Base-by-base conservation (phyloP, 2,113 vertebrate genomes). In the Microcebus murinus region DNA sequence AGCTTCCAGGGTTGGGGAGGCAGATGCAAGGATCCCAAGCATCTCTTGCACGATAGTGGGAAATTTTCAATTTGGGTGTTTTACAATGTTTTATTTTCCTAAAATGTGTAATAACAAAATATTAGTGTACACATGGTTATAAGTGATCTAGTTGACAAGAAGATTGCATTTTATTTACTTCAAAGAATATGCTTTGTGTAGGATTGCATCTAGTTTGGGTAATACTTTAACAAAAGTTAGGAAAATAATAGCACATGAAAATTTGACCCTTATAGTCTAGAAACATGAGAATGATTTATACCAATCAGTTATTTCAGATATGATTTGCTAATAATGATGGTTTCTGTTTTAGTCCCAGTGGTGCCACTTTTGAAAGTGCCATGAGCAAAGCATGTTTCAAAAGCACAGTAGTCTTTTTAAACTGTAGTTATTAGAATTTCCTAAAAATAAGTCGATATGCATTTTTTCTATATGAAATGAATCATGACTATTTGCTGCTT, bases 41-140 rank as follows among this genome's bases (percentile, higher is more conserved):
- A 29, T 90, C 85, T 87, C 61, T 89, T 88, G 12, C 8, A 91
- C 79, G 87, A 67, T 59, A 67, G 29, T 96, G 90, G 50, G 15
- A 57, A 94, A 63, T 42, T 74, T 92, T 91, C 57, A 76, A 0
- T 92, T 57, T 93, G 77, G 67, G 27, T 87, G 23, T 87, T 93
- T 87, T 87, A 70, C 31, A 65, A 12, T 31, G 50, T 42, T 70
- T 93, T 87, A 50, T 76, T 90, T 96, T 68, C 87, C 39, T 42
- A 79, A 94, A 90, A 52, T 81, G 31, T 45, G 11, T 81, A 65
- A 61, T 55, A 67, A 67, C 34, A 91, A 91, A 74, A 48, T 55
- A 23, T 70, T 68, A 68, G 34, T 14, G 21, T 82, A 29, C 29
- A 67, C 17, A 1, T 67, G 65, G 42, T 73, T 68, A 15, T n/a